phyloP scores from a whole-genome alignment of 2,113 vertebrate species.

The Heptranchias perlo region DNA sequence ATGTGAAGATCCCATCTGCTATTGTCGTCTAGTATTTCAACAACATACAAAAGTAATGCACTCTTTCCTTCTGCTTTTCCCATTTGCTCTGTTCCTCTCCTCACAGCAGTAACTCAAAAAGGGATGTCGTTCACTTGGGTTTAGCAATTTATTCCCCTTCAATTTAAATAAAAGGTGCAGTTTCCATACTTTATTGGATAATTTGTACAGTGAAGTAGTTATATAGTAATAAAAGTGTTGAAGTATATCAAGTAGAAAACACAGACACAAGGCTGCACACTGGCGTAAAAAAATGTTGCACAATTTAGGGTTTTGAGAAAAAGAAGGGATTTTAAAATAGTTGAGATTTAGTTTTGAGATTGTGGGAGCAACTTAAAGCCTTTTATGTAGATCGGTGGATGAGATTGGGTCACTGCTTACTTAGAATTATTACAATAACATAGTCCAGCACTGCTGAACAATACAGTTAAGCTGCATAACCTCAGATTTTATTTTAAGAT shows the following conservation, averaged over 20 bases:
- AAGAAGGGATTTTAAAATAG: not conserved
- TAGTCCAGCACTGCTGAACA: not conserved
- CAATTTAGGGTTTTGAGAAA: not conserved
- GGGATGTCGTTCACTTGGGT: not conserved
- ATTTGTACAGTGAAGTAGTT: not conserved
- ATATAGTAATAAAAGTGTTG: not conserved
- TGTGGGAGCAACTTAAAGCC: not conserved
- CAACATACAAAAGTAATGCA: not conserved
- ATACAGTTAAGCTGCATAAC: not conserved
- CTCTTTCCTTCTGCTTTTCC: not conserved
- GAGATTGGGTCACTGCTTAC: not conserved
- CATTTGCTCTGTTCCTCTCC: not conserved
- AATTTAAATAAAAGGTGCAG: not conserved
- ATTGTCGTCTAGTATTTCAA: not conserved
- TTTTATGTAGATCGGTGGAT: not conserved
- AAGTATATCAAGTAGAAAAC: not conserved
- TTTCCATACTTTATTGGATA: not conserved
- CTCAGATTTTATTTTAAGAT: not conserved
- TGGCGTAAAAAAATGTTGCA: not conserved
- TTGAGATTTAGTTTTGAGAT: not conserved
- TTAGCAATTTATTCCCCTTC: not conserved
- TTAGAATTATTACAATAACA: not conserved
- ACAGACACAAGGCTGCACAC: not conserved
- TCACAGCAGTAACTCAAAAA: not conserved
- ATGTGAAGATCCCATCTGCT: not conserved